Base-by-base conservation (phyloP, 1,140 invertebrate species). In the Glomeris maerens region DNA sequence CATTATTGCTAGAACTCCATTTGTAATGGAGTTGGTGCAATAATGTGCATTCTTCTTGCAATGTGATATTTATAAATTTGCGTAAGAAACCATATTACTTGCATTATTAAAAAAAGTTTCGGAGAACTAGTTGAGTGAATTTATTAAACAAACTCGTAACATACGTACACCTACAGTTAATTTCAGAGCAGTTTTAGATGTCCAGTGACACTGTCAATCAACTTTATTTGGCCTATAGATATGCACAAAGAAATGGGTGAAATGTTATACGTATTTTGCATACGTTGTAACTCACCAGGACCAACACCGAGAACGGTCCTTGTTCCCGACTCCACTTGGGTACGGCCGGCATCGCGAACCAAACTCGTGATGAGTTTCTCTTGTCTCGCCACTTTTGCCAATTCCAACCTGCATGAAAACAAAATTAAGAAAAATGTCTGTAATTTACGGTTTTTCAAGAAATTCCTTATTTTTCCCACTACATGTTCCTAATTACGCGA, bases 291-390 rank as follows among this genome's bases (percentile, higher is more conserved):
- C 45, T 25, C 39, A 48, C 57, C 88, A 58, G 85, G 92, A n/a
- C 92, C 92, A 53, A 96, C 73, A 4, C 82, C 89, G 47, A 93
- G 69, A 20, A 94, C 90, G 55, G 91, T 97, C 57, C 76, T 75
- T 21, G 84, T 83, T 52, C 89, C 90, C 22, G 79, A 72, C 27
- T 78, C 78, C 55, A 95, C 80, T 70, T 96, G 87, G 22, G 92
- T 96, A 57, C 81, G 75, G 21, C 91, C 91, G 22, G 89, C 90
- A 73, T 96, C 91, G 54, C 75, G 68, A 56, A 95, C 79, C 7
- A 87, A 57, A 57, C 78, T 79, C 23, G 79, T 77, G 39, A 82
- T 70, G 2, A 95, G 62, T 46, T 81, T 80, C 40, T 73, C 55
- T 26, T 72, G 63, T 57, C 75, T 78, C 1, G 89, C 88, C 54